Conservation (phyloP, 2,113 vertebrate species). For the Galbula dea region DNA sequence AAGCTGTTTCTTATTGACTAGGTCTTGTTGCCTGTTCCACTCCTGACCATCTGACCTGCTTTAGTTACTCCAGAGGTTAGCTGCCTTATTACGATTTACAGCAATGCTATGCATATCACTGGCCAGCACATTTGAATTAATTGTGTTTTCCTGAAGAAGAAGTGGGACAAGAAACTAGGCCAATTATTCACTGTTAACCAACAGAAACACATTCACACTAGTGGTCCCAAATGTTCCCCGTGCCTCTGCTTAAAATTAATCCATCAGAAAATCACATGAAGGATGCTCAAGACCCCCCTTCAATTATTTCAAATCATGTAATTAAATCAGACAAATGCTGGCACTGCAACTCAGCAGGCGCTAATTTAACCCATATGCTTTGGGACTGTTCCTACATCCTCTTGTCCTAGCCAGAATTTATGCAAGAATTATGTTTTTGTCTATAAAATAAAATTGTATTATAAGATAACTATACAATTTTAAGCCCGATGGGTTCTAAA, state of each 20-base stretch:
- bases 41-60: neutral
- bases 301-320: conserved; percentile 56
- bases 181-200: conserved; percentile 56
- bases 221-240: conserved; percentile 38
- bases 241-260: conserved; percentile 55
- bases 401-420: conserved; percentile 47
- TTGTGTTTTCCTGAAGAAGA: conserved; percentile 29
- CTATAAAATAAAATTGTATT: conserved; percentile 15
- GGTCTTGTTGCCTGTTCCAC: neutral
- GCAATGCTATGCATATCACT: neutral
- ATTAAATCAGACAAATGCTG: conserved; percentile 62
- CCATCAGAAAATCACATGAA: conserved; percentile 46
- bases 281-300: conserved; percentile 39
- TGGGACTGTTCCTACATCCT: conserved; percentile 49
- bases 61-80: neutral
- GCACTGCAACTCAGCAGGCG: conserved; percentile 53
- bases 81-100: neutral
- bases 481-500: neutral
- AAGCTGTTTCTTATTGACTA: neutral
- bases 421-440: neutral
- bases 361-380: conserved; percentile 65
- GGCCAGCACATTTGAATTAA: conserved; percentile 14
- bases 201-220: conserved; percentile 34
- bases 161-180: conserved; percentile 44
- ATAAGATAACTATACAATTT: conserved; percentile 1